Evolutionary conservation across 2,888 invertebrate species (phyloP).

Genomic region (Pachliopta kotzebuea): DNA sequence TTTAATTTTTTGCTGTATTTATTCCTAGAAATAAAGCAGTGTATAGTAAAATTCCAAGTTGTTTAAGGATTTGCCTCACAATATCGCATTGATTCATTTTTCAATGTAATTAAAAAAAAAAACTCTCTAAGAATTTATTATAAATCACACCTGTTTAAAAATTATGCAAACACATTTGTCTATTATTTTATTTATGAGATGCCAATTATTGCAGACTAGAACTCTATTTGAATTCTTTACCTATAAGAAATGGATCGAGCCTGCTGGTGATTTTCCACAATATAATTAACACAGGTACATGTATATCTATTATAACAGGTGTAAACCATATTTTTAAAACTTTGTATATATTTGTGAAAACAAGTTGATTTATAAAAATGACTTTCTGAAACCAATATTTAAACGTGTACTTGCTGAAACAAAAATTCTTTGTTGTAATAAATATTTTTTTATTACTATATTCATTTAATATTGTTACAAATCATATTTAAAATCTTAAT

Average conservation of each 20-base stretch:
- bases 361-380: too few relatives aligned
- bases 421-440: too few relatives aligned
- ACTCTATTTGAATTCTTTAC: conserved; percentile 5
- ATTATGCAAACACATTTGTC: conserved; percentile 27
- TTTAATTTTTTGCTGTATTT: neutral
- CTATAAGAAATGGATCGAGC: conserved; percentile 1
- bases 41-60: neutral
- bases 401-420: too few relatives aligned
- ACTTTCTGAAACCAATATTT: too few relatives aligned
- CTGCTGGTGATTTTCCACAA: conserved; percentile 11
- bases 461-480: too few relatives aligned
- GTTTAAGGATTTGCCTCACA: too few relatives aligned
- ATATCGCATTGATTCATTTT: neutral
- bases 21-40: neutral
- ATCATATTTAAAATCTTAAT: too few relatives aligned
- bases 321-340: too few relatives aligned
- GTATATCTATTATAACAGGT: neutral
- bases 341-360: too few relatives aligned
- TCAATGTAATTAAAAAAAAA: neutral
- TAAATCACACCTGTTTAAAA: conserved; percentile 1
- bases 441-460: too few relatives aligned
- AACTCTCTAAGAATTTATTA: conserved; percentile 5
- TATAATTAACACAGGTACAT: neutral
- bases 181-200: conserved; percentile 24
- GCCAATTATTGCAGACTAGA: neutral